Percentiles rank a stretch among this genome's conserved stretches.
Conservation (phyloP, 2,113 vertebrate genomes). For the Eudyptes chrysolophus region DNA sequence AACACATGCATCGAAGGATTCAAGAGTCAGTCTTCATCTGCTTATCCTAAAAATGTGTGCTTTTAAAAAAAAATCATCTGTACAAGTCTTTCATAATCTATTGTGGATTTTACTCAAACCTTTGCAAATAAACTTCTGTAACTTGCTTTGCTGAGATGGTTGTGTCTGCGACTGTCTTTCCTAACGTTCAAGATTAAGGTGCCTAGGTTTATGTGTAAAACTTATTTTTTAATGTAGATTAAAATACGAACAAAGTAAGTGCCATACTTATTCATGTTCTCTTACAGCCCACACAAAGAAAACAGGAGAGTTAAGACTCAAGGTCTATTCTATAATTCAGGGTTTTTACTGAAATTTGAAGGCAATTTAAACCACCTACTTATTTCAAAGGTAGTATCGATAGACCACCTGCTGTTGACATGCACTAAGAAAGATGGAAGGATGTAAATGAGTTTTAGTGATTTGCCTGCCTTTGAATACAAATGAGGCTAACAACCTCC, state of each 20-base stretch:
- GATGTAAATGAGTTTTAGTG: constrained; percentile 90
- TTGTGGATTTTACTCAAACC: background rate
- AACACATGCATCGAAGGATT: background rate
- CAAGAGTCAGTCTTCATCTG: constrained; percentile 38
- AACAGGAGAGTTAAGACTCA: constrained; percentile 63
- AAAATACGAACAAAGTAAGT: constrained; percentile 54
- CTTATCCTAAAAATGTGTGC: constrained; percentile 6
- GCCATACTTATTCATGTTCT: constrained; percentile 56
- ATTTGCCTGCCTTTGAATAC: constrained; percentile 87
- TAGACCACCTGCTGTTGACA: constrained; percentile 87
- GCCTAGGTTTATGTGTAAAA: constrained; percentile 33
- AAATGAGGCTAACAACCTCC: constrained; percentile 81
- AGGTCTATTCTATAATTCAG: constrained; percentile 72
- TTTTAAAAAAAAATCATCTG: background rate
- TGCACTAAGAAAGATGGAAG: constrained; percentile 78
- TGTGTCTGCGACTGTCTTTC: background rate
- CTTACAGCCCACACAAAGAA: constrained; percentile 61
- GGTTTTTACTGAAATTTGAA: constrained; percentile 71
- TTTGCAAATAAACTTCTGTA: constrained; percentile 7
- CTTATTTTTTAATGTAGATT: constrained; percentile 47
- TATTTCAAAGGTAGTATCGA: constrained; percentile 86
- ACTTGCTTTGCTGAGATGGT: background rate
- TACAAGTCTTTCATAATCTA: background rate
- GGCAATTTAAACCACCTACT: constrained; percentile 70
- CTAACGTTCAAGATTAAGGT: constrained; percentile 16